Evolutionary conservation across 2,888 invertebrate species (phyloP), one percentile per base, ranked within the genome.

Genomic region (Monopis laevigella): DNA sequence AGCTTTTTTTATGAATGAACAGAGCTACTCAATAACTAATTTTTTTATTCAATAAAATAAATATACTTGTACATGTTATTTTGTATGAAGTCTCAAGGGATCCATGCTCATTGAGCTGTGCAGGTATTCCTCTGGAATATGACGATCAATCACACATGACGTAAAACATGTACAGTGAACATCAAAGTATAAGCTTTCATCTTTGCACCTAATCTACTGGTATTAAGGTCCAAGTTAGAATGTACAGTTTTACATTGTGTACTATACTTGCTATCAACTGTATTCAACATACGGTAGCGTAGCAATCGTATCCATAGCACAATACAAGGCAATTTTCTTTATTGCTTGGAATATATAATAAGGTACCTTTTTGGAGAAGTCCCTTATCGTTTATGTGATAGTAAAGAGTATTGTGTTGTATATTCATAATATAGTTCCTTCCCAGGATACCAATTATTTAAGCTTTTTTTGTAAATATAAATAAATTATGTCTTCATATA

Each of bases 261-360:
- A n/a, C n/a, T n/a, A n/a, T n/a, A n/a, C n/a, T n/a, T n/a, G n/a
- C n/a, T n/a, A n/a, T n/a, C n/a, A n/a, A n/a, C n/a, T n/a, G n/a
- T n/a, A n/a, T n/a, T 51, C 47, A 45, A 47, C 47, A 48, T 40
- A 42, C 35, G 44, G 38, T 43, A 49, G 38, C 45, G 48, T 47
- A 45, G 47, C 51, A 42, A 50, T 48, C 50, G 49, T 55, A 58
- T 52, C 50, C 51, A 51, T 50, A 53, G 56, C 57, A 59, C 58
- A 58, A 60, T 52, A 58, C 52, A 51, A 56, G 59, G 52, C 58
- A 58, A 62, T 65, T 58, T 51, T 46, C 49, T 56, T 58, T 60
- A 59, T 60, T 55, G 53, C 54, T 53, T 51, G 51, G 48, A 52
- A 55, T 50, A 50, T 48, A 16, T 24, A 14, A 24, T 21, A 34